A percentile compares a stretch with the other conserved stretches of the same genome.
phyloP scores from a whole-genome alignment of 2,797 vertebrate genomes.

The Pseudochirops cupreus region DNA sequence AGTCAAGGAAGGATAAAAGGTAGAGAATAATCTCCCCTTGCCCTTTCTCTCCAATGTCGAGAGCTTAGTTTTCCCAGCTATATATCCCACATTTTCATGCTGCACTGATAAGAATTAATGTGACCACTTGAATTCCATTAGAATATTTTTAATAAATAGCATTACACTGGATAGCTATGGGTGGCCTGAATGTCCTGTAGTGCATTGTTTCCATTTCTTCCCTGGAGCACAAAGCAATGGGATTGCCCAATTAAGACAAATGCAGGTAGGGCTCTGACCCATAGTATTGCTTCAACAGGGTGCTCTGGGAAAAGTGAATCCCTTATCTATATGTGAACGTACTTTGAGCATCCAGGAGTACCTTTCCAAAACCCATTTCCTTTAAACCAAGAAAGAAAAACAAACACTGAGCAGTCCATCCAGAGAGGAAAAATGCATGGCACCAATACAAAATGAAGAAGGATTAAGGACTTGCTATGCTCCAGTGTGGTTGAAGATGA shows the following conservation, averaged over 20 bases:
- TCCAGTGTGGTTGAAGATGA: background rate
- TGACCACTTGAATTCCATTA: background rate
- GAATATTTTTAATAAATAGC: background rate
- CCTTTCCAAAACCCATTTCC: background rate
- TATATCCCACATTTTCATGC: background rate
- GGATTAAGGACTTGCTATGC: background rate
- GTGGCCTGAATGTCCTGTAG: background rate
- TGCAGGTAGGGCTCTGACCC: background rate
- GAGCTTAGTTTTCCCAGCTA: background rate
- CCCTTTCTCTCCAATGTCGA: background rate
- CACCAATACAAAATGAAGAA: background rate
- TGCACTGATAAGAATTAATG: background rate
- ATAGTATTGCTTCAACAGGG: background rate
- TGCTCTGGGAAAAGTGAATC: background rate
- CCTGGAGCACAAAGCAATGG: background rate
- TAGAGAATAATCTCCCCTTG: background rate
- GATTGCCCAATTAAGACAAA: background rate
- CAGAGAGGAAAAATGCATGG: conserved; percentile 14
- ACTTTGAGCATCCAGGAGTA: background rate
- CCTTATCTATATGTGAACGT: background rate
- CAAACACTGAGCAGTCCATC: background rate
- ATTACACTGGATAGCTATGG: background rate
- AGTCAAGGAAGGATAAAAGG: background rate
- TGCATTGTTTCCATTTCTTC: background rate
- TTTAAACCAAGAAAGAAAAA: conserved; percentile 8